phyloP scores from a whole-genome alignment of 2,888 invertebrate genomes.

The Drosophila helvetica region DNA sequence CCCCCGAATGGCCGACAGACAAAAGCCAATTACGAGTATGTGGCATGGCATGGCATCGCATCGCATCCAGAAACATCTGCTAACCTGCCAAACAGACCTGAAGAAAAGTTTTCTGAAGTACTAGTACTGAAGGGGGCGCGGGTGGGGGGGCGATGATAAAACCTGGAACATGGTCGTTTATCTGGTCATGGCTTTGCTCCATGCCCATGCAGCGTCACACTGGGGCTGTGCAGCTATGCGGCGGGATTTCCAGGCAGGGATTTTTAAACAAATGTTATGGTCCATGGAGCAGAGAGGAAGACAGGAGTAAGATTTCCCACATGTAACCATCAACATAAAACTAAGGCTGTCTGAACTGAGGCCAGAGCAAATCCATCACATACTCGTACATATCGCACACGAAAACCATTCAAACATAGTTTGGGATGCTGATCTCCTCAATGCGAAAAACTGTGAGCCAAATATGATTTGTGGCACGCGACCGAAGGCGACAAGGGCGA shows the following conservation, averaged over 20 bases:
- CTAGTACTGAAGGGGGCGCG: neutral
- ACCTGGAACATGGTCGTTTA: conserved; percentile 6
- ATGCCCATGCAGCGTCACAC: conserved; percentile 31
- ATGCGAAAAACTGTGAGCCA: conserved; percentile 1
- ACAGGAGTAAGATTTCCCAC: neutral
- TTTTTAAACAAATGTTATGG: conserved; percentile 18
- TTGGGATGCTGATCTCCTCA: conserved; percentile 6
- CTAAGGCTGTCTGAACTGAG: conserved; percentile 12
- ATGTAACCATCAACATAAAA: conserved; percentile 21
- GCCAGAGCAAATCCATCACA: conserved; percentile 22
- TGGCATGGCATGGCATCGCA: conserved; percentile 24
- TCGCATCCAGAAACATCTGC: conserved; percentile 15
- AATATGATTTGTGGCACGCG: conserved; percentile 36
- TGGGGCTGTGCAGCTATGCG: neutral
- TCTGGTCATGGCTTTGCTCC: conserved; percentile 1
- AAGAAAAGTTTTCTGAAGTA: conserved; percentile 7
- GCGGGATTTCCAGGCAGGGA: conserved; percentile 14
- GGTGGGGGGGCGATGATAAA: neutral
- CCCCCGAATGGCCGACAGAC: conserved; percentile 18
- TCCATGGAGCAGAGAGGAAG: neutral
- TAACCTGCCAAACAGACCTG: conserved; percentile 27
- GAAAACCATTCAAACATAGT: neutral
- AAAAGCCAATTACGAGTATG: conserved; percentile 39
- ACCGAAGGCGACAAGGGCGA: conserved; percentile 20
- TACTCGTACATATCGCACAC: neutral